Percentiles rank a stretch among this genome's conserved stretches.
Conservation (phyloP, 2,113 vertebrate genomes). For the Athene noctua region DNA sequence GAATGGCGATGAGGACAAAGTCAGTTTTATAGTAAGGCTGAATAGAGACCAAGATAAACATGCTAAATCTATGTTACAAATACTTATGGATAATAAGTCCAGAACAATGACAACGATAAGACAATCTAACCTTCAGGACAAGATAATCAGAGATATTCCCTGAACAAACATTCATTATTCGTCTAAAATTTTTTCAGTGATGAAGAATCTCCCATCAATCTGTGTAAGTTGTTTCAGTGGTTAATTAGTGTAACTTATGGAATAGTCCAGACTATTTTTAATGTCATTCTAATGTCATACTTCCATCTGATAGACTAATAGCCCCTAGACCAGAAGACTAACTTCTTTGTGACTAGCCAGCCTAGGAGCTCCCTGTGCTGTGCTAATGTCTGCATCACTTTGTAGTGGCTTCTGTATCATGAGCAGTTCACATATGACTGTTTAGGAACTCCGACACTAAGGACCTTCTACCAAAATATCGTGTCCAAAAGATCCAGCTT, state of each 20-base stretch:
- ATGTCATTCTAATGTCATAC: not conserved
- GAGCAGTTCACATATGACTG: not conserved
- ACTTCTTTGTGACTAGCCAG: not conserved
- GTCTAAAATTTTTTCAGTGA: not conserved
- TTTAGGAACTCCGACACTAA: not conserved
- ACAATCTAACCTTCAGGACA: not conserved
- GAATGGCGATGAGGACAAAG: not conserved
- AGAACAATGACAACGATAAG: not conserved
- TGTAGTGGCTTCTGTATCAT: not conserved
- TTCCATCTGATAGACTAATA: not conserved
- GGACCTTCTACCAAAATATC: not conserved
- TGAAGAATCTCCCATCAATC: not conserved
- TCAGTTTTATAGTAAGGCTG: not conserved
- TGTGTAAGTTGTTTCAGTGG: not conserved
- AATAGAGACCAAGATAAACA: not conserved
- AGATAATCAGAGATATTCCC: not conserved
- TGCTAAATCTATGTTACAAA: not conserved
- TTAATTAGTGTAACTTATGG: not conserved
- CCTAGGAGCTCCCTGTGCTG: not conserved
- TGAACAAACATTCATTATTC: not conserved
- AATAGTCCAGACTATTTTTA: not conserved
- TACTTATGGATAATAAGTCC: not conserved
- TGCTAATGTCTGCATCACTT: not conserved
- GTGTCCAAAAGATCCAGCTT: not conserved
- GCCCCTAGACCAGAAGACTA: not conserved